These are phyloP conservation scores for Aphyosemion australe DNA, from an alignment of 2,113 vertebrate species.

Conservation along the genomic window DNA sequence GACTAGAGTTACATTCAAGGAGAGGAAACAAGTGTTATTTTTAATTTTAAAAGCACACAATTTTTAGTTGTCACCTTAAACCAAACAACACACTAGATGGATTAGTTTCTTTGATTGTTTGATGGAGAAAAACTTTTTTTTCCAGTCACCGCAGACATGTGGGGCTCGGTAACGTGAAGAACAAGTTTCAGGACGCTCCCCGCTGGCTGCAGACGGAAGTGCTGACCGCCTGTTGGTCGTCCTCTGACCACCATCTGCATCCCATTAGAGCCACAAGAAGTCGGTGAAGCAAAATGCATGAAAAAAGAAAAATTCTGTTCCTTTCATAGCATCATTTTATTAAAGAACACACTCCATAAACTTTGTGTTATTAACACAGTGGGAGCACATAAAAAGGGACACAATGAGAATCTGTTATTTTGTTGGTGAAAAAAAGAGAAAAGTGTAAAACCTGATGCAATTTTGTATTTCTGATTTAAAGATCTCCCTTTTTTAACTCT, in stretches of 20 bases:
- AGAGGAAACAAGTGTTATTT: slow-evolving; percentile 13
- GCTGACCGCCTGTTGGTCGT: slow-evolving; percentile 60
- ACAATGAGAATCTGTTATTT: too few relatives aligned
- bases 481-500: neutral
- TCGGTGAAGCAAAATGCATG: slow-evolving; percentile 35
- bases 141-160: slow-evolving; percentile 40
- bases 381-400: slow-evolving; percentile 10
- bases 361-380: slow-evolving; percentile 26
- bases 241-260: slow-evolving; percentile 71
- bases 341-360: slow-evolving; percentile 70
- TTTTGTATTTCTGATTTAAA: too few relatives aligned
- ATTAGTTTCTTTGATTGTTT: slow-evolving; percentile 21
- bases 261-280: slow-evolving; percentile 70
- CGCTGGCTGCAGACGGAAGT: slow-evolving; percentile 58
- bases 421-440: too few relatives aligned
- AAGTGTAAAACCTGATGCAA: neutral
- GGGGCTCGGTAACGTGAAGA: slow-evolving; percentile 53
- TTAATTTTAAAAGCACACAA: neutral
- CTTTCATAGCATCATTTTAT: slow-evolving; percentile 72
- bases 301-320: slow-evolving; percentile 28
- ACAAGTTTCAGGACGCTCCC: slow-evolving; percentile 66
- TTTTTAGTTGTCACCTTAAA: neutral
- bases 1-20: slow-evolving; percentile 28
- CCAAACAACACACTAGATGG: neutral
- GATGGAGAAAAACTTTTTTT: slow-evolving; percentile 5